phyloP scores from a whole-genome alignment of 2,888 invertebrate species.

The Choreutis nemorana region DNA sequence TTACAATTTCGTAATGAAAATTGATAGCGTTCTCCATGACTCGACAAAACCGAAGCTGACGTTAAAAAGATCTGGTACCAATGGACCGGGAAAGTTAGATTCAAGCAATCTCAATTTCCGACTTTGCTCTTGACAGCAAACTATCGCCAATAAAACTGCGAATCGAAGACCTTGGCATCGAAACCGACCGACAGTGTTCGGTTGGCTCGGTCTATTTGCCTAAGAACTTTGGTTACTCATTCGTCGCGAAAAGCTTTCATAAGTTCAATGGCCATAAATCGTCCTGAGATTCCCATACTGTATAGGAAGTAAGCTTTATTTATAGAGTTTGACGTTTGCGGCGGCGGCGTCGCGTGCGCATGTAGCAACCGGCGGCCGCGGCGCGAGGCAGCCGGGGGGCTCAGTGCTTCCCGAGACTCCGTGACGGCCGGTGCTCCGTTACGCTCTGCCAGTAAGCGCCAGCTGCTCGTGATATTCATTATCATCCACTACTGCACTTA shows the following conservation, averaged over 20 bases:
- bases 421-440: slow-evolving; percentile 31
- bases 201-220: slow-evolving; percentile 16
- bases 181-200: slow-evolving; percentile 14
- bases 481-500: slow-evolving; percentile 30
- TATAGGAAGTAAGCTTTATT: slow-evolving; percentile 59
- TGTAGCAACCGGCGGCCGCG: slow-evolving; percentile 16
- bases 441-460: slow-evolving; percentile 11
- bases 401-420: slow-evolving; percentile 29
- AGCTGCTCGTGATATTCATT: slow-evolving; percentile 14
- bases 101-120: too few relatives aligned
- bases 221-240: slow-evolving; percentile 24
- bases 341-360: slow-evolving; percentile 11
- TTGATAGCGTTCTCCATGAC: too few relatives aligned
- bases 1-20: too few relatives aligned
- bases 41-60: too few relatives aligned
- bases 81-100: too few relatives aligned
- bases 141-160: too few relatives aligned
- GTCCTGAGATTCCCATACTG: slow-evolving; percentile 44
- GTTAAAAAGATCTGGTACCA: too few relatives aligned
- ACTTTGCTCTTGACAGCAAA: too few relatives aligned
- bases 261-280: slow-evolving; percentile 61
- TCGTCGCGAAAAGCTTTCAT: slow-evolving; percentile 38
- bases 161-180: too few relatives aligned
- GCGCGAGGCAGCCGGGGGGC: slow-evolving; percentile 13
- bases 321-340: slow-evolving; percentile 37